These are phyloP conservation scores for Rafetus swinhoei DNA, from an alignment of 2,113 vertebrate species.

Conservation along the genomic window DNA sequence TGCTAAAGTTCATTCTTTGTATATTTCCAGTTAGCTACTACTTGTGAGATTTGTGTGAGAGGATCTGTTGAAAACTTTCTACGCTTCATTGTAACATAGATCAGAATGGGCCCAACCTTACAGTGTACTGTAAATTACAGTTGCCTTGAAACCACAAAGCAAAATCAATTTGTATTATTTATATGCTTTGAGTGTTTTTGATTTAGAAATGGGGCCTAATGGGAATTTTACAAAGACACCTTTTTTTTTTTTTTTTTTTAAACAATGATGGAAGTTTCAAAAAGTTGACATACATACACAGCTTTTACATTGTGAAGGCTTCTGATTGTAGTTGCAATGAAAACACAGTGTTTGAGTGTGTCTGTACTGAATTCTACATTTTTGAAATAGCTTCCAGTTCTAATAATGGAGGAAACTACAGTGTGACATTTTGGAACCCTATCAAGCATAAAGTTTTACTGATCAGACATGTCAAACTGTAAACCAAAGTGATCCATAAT, in stretches of 20 bases:
- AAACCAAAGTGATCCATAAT: not conserved
- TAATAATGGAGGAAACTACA: slow-evolving; percentile 9
- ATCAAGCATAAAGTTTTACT: not conserved
- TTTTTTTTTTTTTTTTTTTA: slow-evolving; percentile 9
- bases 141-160: slow-evolving; percentile 64
- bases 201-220: slow-evolving; percentile 43
- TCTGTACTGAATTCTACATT: slow-evolving; percentile 29
- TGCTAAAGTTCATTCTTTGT: slow-evolving; percentile 60
- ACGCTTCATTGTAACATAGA: slow-evolving; percentile 32
- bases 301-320: slow-evolving; percentile 41
- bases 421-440: not conserved
- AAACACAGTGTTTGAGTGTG: slow-evolving; percentile 63
- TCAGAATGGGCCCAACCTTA: slow-evolving; percentile 42
- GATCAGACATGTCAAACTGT: not conserved
- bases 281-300: slow-evolving; percentile 9
- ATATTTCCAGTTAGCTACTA: slow-evolving; percentile 55
- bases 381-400: slow-evolving; percentile 40
- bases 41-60: slow-evolving; percentile 26
- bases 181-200: slow-evolving; percentile 45
- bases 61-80: slow-evolving; percentile 30
- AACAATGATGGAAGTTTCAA: slow-evolving; percentile 34
- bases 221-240: slow-evolving; percentile 43
- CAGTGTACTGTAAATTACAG: slow-evolving; percentile 36
- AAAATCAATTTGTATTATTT: slow-evolving; percentile 40
- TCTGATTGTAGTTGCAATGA: slow-evolving; percentile 67